These are phyloP conservation scores for Campoletis raptor DNA, from an alignment of 2,888 invertebrate species.

Conservation along the genomic window DNA sequence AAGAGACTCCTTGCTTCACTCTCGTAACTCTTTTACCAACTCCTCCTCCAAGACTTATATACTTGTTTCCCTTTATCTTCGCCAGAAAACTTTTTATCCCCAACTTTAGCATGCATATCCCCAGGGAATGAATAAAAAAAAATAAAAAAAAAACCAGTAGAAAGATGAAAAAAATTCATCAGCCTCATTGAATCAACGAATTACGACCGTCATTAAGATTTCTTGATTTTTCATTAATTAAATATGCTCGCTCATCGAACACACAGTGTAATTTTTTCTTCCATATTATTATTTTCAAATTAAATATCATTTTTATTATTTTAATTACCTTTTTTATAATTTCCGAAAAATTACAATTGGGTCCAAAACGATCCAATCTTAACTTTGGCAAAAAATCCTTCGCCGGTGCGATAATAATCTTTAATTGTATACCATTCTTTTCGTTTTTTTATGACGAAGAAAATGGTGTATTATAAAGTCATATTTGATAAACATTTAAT, in stretches of 20 bases:
- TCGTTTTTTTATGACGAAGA: too few relatives aligned
- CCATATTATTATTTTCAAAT: neutral
- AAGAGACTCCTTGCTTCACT: conserved; percentile 45
- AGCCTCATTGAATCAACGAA: conserved; percentile 22
- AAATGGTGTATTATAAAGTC: too few relatives aligned
- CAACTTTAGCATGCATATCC: conserved; percentile 31
- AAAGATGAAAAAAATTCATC: conserved; percentile 24
- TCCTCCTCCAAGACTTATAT: conserved; percentile 25
- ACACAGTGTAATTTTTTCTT: neutral
- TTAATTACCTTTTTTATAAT: too few relatives aligned
- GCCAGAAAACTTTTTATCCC: conserved; percentile 13
- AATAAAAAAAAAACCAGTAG: neutral
- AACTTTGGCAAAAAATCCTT: too few relatives aligned
- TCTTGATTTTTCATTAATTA: conserved; percentile 1
- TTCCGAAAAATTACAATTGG: too few relatives aligned
- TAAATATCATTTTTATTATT: neutral
- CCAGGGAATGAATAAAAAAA: conserved; percentile 5
- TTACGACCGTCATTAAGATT: neutral
- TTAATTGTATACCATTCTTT: too few relatives aligned
- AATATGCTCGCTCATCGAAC: neutral
- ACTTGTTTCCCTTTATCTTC: neutral
- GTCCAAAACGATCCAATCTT: too few relatives aligned
- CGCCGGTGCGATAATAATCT: too few relatives aligned
- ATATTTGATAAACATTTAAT: too few relatives aligned
- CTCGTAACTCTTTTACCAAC: conserved; percentile 41